Conservation (phyloP, 2,888 invertebrate species). For the Argyresthia goedartella region DNA sequence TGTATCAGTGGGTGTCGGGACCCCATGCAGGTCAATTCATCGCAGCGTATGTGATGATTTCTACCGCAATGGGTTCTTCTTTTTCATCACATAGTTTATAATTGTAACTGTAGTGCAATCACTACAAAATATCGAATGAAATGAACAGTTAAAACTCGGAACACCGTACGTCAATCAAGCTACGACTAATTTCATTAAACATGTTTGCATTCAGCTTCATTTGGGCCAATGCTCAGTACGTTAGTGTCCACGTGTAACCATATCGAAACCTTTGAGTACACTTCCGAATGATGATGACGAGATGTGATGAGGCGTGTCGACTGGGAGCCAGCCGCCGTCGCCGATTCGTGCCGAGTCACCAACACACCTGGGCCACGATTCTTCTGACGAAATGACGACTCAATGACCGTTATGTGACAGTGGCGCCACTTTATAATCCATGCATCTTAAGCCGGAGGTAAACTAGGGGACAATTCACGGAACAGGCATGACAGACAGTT, state of each 20-base stretch:
- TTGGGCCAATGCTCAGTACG: not conserved
- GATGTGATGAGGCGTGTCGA: slow-evolving; percentile 28
- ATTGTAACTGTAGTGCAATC: not conserved
- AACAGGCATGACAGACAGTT: too few relatives aligned
- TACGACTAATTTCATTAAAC: not conserved
- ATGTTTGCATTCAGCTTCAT: not conserved
- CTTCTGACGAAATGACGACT: slow-evolving; percentile 35
- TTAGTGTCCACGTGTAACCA: not conserved
- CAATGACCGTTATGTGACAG: too few relatives aligned
- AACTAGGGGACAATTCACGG: too few relatives aligned
- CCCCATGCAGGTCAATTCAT: slow-evolving; percentile 14
- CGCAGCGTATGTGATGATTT: slow-evolving; percentile 10
- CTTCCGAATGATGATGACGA: not conserved
- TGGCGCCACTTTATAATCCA: too few relatives aligned
- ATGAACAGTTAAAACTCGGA: too few relatives aligned
- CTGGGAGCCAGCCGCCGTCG: slow-evolving; percentile 24
- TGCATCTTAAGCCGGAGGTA: too few relatives aligned
- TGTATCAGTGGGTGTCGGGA: slow-evolving; percentile 20
- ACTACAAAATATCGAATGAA: too few relatives aligned
- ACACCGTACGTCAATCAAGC: too few relatives aligned
- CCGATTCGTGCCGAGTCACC: slow-evolving; percentile 10
- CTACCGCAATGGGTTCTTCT: slow-evolving; percentile 11
- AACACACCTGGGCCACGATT: slow-evolving; percentile 23
- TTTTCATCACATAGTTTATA: slow-evolving; percentile 9
- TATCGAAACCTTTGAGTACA: not conserved